Evolutionary conservation across 2,113 vertebrate genomes (phyloP).

Genomic region (Thymallus thymallus): DNA sequence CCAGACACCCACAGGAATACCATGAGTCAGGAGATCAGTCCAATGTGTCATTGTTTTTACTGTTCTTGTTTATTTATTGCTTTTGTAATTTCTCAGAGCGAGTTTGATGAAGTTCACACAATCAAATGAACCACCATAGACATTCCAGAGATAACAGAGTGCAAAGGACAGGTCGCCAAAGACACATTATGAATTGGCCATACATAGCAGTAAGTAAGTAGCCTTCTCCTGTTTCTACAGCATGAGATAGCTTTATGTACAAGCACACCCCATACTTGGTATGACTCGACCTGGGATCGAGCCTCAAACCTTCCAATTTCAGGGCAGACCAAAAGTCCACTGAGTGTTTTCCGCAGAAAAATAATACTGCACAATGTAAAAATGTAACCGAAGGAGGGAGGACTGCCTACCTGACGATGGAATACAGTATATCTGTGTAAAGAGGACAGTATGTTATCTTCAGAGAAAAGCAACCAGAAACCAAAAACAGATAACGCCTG

Average conservation of each 20-base stretch:
- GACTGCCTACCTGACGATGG: neutral
- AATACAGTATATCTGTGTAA: neutral
- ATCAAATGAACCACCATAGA: neutral
- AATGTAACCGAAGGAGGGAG: neutral
- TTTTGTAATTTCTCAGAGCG: too few species aligned
- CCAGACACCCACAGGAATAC: constrained; percentile 16
- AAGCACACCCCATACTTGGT: too few species aligned
- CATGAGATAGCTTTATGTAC: too few species aligned
- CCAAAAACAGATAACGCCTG: neutral
- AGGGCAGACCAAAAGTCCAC: too few species aligned
- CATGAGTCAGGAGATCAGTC: constrained; percentile 30
- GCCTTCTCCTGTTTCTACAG: too few species aligned
- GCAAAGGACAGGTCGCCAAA: neutral
- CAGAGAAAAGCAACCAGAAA: neutral
- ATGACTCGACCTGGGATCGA: too few species aligned
- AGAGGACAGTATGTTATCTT: neutral
- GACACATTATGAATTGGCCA: neutral
- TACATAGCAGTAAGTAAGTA: too few species aligned
- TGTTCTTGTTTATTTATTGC: too few species aligned
- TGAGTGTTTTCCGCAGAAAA: neutral
- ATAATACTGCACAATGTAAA: neutral
- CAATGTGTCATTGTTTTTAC: neutral
- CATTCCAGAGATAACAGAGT: constrained; percentile 24
- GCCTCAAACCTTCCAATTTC: too few species aligned
- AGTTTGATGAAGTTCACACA: neutral